phyloP scores from a whole-genome alignment of 2,888 invertebrate species.

The Terebella lapidaria region DNA sequence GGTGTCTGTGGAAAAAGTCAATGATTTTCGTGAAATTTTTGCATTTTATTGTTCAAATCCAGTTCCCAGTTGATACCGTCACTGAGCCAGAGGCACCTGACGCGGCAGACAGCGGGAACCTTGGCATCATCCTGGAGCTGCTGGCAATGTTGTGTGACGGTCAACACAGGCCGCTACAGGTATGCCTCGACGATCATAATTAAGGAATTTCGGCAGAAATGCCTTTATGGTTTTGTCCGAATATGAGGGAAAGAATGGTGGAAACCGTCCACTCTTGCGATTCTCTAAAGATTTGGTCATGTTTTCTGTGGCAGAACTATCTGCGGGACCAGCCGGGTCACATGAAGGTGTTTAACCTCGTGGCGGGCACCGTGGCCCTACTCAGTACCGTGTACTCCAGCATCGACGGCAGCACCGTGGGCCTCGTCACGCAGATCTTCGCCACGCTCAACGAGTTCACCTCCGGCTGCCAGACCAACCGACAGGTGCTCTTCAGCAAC shows the following conservation, averaged over 20 bases:
- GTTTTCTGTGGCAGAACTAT: constrained; percentile 41
- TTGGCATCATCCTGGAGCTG: too few species aligned
- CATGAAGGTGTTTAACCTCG: constrained; percentile 52
- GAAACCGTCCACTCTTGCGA: too few species aligned
- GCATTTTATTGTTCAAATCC: too few species aligned
- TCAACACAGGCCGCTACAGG: constrained; percentile 49
- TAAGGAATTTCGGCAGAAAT: too few species aligned
- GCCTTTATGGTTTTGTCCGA: background rate
- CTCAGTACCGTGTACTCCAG: constrained; percentile 51
- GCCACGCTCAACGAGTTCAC: constrained; percentile 51
- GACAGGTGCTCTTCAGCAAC: constrained; percentile 48
- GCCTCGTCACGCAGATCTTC: constrained; percentile 49
- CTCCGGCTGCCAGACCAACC: constrained; percentile 48
- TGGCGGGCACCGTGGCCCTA: constrained; percentile 50
- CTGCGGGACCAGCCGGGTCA: constrained; percentile 53
- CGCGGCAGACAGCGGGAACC: too few species aligned
- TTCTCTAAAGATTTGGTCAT: too few species aligned
- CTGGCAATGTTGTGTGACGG: constrained; percentile 53
- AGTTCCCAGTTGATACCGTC: too few species aligned
- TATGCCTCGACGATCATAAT: constrained; percentile 20
- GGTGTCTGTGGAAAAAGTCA: too few species aligned
- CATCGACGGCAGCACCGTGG: constrained; percentile 46
- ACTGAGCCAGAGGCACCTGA: too few species aligned
- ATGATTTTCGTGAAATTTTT: too few species aligned
- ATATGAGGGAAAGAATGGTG: too few species aligned